Evolutionary conservation across 2,797 vertebrate species (phyloP), one percentile per base, ranked within the genome.

Genomic region (Mastacembelus armatus): DNA sequence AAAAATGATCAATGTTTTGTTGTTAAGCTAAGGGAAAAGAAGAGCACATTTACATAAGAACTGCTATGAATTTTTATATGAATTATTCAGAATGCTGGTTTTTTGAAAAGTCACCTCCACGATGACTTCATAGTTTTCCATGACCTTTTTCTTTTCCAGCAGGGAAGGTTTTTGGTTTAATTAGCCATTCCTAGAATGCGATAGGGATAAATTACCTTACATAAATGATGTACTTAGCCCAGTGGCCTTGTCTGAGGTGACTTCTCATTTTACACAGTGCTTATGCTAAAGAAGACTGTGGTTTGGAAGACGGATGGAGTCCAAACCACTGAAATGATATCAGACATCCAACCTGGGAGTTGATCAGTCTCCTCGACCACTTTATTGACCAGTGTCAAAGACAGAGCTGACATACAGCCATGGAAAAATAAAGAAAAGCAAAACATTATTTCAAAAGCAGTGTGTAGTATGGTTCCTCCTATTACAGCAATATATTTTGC

Each of bases 151-250:
- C 44, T 38, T 74, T 76, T 57, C 62, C 71, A 59, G 68, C 55
- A 40, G 50, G 36, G 60, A 75, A 80, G 50, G 19, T 72, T 64
- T 77, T 78, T 63, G 77, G 63, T 84, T 83, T 81, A 86, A 86
- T 89, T 84, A 84, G 75, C 65, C 68, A 52, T 69, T 50, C 56
- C 63, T 54, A 18, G 71, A 76, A 79, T 74, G 67, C 60, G 71
- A 83, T 71, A 39, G 77, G 85, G 85, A 85, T 87, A 50, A 81
- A 91, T 90, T 74, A 83, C 82, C 79, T 86, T 64, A 78, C 52
- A 56, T 73, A 78, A 90, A 81, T 77, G 71, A 87, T 84, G 83
- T 90, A 74, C 81, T 87, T 80, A 70, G 77, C 80, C 74, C 71
- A 10, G 58, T 81, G 84, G 83, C 85, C 80, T 83, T 78, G 85